These are phyloP conservation scores for Ormyrus thymus DNA, from an alignment of 2,888 invertebrate genomes.

Conservation along the genomic window DNA sequence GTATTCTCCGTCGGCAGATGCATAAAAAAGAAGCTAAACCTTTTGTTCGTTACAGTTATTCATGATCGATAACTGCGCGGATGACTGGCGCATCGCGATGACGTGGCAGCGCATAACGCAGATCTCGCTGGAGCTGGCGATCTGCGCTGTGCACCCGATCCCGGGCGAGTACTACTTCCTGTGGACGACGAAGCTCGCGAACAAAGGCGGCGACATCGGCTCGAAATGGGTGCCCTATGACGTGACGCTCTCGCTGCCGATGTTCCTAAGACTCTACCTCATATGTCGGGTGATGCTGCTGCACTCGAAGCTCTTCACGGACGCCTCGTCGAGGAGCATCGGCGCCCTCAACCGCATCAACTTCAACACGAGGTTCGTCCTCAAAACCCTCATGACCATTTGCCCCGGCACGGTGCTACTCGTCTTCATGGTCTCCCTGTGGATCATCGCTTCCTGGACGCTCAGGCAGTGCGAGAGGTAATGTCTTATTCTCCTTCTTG, in stretches of 20 bases:
- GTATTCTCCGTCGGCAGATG: too few relatives aligned
- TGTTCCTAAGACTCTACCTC: slow-evolving; percentile 99
- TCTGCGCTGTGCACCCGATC: slow-evolving; percentile 98
- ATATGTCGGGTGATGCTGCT: slow-evolving; percentile 99
- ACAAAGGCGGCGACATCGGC: slow-evolving; percentile 83
- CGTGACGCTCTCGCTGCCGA: slow-evolving; percentile 97
- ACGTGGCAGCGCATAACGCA: slow-evolving; percentile 97
- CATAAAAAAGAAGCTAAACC: too few relatives aligned
- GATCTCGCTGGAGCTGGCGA: slow-evolving; percentile 92
- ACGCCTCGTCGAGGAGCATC: slow-evolving; percentile 98
- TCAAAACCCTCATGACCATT: slow-evolving; percentile 99
- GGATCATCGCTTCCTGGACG: slow-evolving; percentile 99
- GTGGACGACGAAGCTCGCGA: slow-evolving; percentile 97
- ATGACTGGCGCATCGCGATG: slow-evolving; percentile 99
- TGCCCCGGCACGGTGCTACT: slow-evolving; percentile 98
- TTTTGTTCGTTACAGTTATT: slow-evolving; percentile 85
- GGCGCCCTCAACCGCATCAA: slow-evolving; percentile 98
- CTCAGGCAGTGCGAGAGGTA: slow-evolving; percentile 99
- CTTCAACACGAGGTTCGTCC: slow-evolving; percentile 97
- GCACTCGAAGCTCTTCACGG: slow-evolving; percentile 99
- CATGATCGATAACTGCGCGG: slow-evolving; percentile 99
- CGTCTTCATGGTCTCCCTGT: slow-evolving; percentile 99
- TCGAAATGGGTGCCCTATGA: slow-evolving; percentile 91
- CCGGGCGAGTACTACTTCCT: slow-evolving; percentile 97
- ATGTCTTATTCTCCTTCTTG: slow-evolving; percentile 57